Evolutionary conservation across 2,888 invertebrate species (phyloP).

Genomic region (Cremastinae sp.): DNA sequence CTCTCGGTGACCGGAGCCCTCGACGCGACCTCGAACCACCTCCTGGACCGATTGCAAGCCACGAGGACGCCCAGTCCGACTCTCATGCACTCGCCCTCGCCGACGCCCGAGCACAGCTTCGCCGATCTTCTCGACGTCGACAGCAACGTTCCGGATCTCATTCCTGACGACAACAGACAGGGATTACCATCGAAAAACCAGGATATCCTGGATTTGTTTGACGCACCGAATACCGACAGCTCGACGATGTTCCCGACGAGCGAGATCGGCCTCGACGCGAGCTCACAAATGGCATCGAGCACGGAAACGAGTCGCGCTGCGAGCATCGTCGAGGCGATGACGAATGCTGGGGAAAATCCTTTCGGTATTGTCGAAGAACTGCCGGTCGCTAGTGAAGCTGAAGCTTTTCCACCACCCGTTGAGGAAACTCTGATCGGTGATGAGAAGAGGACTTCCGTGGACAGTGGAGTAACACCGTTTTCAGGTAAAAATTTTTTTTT

Average conservation of each 20-base stretch:
- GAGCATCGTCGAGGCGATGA: slow-evolving; percentile 59
- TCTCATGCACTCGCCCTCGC: slow-evolving; percentile 92
- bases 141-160: slow-evolving; percentile 75
- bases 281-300: slow-evolving; percentile 60
- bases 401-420: slow-evolving; percentile 47
- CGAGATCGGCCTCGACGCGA: slow-evolving; percentile 58
- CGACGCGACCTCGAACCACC: slow-evolving; percentile 92
- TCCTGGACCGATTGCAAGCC: slow-evolving; percentile 90
- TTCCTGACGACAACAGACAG: slow-evolving; percentile 75
- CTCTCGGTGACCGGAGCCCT: slow-evolving; percentile 93
- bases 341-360: slow-evolving; percentile 70
- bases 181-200: slow-evolving; percentile 61
- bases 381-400: slow-evolving; percentile 23
- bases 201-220: slow-evolving; percentile 77
- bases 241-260: slow-evolving; percentile 67
- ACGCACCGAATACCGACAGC: slow-evolving; percentile 71
- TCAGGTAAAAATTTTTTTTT: slow-evolving; percentile 53
- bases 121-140: slow-evolving; percentile 85
- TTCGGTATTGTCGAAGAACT: slow-evolving; percentile 63
- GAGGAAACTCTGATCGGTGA: slow-evolving; percentile 46
- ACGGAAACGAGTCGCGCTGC: slow-evolving; percentile 65
- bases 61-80: slow-evolving; percentile 94
- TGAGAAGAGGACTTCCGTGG: slow-evolving; percentile 68
- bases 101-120: slow-evolving; percentile 86
- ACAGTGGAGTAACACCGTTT: slow-evolving; percentile 46